Evolutionary conservation across 1,140 invertebrate genomes (phyloP), one percentile per base, ranked within the genome.

Genomic region (Plutomurus gul): DNA sequence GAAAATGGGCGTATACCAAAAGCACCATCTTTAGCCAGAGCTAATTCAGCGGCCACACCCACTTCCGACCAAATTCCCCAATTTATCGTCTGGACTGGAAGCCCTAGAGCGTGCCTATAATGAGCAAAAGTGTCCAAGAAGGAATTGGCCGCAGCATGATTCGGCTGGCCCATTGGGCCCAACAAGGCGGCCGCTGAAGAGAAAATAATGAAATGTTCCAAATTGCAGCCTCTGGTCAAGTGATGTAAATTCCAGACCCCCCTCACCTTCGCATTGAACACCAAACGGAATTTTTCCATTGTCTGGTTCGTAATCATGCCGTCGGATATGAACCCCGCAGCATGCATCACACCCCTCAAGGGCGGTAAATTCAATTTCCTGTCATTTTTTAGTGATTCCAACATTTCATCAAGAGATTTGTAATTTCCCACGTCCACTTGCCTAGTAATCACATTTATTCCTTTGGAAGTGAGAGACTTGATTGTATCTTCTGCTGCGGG

Each of bases 261-360:
- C 6, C 37, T 37, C 2, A 81, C 76, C 36, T 81, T 81, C 1
- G 80, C 39, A 3, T 81, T 56, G 10, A 75, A 78, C 8, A 73
- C 47, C 18, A 20, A 25, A 25, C 47, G 13, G 37, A 78, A 81
- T 25, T 25, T 33, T 18, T 78, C 76, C 76, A 65, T 74, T 0
- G 20, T 46, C n/a, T 65, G 76, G 27, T 78, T 78, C 0, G 18
- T 16, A 4, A 81, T 20, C 0, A 40, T 11, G 4, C 18, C 80
- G 22, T 81, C 80, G 1, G 36, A 25, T 8, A 81, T 39, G 10
- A 74, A 16, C 4, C 80, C 80, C 3, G 80, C 80, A 0, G 75
- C 60, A 39, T 81, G 80, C 76, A 81, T 81, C 4, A 81, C 33
- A 7, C 80, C 80, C n/a, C 73, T 1, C n/a, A 81, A 22, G 16